Percentiles rank a stretch among this genome's conserved stretches.
Conservation (phyloP, 2,888 invertebrate genomes). For the Lithophane semibrunnea region DNA sequence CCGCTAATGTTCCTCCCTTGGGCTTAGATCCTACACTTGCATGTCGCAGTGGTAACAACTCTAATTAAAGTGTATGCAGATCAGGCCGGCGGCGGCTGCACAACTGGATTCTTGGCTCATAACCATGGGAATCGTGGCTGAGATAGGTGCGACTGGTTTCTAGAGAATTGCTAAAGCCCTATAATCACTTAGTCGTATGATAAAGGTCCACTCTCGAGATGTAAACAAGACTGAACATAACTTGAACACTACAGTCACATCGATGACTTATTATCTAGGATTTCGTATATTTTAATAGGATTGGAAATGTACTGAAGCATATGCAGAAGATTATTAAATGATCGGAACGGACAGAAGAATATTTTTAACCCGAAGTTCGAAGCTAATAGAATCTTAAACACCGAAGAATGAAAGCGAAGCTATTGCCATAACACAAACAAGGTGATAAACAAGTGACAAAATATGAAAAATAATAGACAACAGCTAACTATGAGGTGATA, state of each 20-base stretch:
- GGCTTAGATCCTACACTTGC: conserved; percentile 55
- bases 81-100: conserved; percentile 65
- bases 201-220: conserved; percentile 9
- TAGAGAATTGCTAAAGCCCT: conserved; percentile 43
- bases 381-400: neutral
- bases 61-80: conserved; percentile 77
- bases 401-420: neutral
- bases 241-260: conserved; percentile 7
- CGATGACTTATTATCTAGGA: neutral
- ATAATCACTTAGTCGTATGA: conserved; percentile 42
- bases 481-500: conserved; percentile 41
- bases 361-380: neutral
- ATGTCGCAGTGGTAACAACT: conserved; percentile 64
- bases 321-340: neutral
- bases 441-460: conserved; percentile 27
- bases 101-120: conserved; percentile 71
- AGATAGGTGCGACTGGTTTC: conserved; percentile 50
- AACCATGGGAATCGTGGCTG: conserved; percentile 66
- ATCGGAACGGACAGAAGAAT: neutral
- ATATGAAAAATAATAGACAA: conserved; percentile 34
- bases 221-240: conserved; percentile 1
- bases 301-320: neutral
- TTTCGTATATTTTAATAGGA: neutral
- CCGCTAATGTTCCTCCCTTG: conserved; percentile 57
- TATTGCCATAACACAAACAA: neutral